Conservation (phyloP, 2,113 vertebrate genomes). For the Atractosteus spatula region DNA sequence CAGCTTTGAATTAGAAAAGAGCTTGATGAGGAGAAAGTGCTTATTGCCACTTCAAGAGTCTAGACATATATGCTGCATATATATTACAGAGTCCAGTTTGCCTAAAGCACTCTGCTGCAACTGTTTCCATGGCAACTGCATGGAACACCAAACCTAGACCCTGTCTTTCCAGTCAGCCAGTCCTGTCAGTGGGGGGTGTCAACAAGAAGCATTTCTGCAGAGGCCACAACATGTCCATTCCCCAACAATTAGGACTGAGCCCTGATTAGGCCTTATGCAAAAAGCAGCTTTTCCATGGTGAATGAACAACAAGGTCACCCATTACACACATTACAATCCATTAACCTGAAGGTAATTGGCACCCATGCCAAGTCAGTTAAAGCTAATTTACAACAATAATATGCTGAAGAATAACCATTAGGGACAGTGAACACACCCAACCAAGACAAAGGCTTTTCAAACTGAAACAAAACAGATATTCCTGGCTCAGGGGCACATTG, state of each 20-base stretch:
- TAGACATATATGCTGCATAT: neutral
- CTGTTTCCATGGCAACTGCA: conserved; percentile 79
- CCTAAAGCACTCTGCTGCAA: conserved; percentile 55
- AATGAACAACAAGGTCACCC: too few relatives aligned
- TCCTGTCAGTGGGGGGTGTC: neutral
- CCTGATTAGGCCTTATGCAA: neutral
- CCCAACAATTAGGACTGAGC: neutral
- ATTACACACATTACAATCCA: too few relatives aligned
- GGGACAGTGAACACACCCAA: too few relatives aligned
- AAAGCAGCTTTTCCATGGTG: neutral
- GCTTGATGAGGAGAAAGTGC: too few relatives aligned
- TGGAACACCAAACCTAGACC: conserved; percentile 61
- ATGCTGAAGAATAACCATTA: too few relatives aligned
- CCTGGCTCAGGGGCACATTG: too few relatives aligned
- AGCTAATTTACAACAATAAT: too few relatives aligned
- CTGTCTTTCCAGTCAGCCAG: conserved; percentile 26
- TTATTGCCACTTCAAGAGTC: neutral
- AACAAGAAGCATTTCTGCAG: neutral
- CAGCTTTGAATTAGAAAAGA: too few relatives aligned
- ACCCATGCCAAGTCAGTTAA: too few relatives aligned
- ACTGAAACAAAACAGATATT: too few relatives aligned
- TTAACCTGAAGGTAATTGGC: too few relatives aligned
- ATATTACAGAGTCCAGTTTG: conserved; percentile 19
- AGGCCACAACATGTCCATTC: neutral
- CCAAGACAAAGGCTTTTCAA: too few relatives aligned